A percentile compares a stretch with the other conserved stretches of the same genome.
Conservation (phyloP, 2,113 vertebrate species). For the Anthoscopus minutus region DNA sequence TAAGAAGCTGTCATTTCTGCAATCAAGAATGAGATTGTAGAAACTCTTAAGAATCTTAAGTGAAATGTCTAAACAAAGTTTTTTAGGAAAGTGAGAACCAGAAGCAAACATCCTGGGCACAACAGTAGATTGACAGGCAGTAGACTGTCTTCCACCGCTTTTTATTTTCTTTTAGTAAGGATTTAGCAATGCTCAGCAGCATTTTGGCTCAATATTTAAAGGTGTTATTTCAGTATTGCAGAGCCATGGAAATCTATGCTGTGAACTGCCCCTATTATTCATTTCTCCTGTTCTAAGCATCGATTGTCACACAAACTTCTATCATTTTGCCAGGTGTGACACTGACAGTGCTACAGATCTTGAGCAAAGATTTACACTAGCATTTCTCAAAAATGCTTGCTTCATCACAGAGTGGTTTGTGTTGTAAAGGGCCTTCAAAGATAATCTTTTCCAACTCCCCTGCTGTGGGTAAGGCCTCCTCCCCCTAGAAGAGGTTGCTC, state of each 20-base stretch:
- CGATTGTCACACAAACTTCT: neutral
- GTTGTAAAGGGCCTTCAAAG: neutral
- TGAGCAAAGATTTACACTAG: neutral
- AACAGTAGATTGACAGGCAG: neutral
- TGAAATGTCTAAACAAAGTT: neutral
- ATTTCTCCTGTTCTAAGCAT: neutral
- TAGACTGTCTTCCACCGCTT: neutral
- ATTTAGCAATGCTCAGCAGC: neutral
- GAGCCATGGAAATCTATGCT: neutral
- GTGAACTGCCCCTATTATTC: neutral
- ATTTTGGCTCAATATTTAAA: neutral
- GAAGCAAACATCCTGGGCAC: neutral
- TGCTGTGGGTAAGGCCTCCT: neutral
- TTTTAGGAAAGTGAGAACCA: neutral
- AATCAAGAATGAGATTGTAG: neutral
- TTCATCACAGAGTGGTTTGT: neutral
- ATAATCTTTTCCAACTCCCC: neutral
- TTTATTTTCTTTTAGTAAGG: neutral
- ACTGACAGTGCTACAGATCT: neutral
- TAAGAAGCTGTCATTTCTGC: neutral
- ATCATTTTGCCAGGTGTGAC: neutral
- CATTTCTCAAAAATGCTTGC: neutral
- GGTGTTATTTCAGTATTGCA: neutral
- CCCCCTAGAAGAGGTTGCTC: neutral
- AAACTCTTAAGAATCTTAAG: neutral